phyloP scores from a whole-genome alignment of 2,888 invertebrate genomes.

The Conus canariensis region DNA sequence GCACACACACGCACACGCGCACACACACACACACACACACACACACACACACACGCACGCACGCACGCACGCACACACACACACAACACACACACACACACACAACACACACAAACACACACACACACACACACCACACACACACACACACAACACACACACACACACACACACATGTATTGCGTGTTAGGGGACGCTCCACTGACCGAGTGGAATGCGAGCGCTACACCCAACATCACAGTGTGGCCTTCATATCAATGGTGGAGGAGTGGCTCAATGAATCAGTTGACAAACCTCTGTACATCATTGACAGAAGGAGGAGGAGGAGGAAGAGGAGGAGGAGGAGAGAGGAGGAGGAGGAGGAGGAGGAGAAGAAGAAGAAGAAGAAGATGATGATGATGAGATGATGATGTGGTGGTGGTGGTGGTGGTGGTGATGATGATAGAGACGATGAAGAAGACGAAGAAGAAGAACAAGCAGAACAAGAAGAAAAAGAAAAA shows the following conservation, averaged over 20 bases:
- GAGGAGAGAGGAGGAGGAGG: too few species aligned
- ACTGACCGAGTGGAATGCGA: too few species aligned
- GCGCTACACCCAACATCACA: background rate
- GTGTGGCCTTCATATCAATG: background rate
- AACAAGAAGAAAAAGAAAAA: background rate
- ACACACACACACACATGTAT: background rate
- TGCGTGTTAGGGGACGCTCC: too few species aligned
- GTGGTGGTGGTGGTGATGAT: too few species aligned
- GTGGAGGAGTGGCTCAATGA: background rate
- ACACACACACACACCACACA: background rate
- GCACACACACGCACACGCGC: background rate
- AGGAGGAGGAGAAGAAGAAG: too few species aligned
- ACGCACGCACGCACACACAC: background rate
- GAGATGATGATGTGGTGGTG: too few species aligned
- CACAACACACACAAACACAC: background rate
- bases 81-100: background rate
- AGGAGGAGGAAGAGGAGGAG: too few species aligned
- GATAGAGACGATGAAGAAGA: too few species aligned
- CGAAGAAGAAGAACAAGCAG: too few species aligned
- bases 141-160: background rate
- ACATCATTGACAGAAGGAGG: too few species aligned
- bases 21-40: background rate
- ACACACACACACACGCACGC: background rate
- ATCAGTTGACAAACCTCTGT: too few species aligned
- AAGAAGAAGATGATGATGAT: too few species aligned